Evolutionary conservation across 2,113 vertebrate species (phyloP), one percentile per base, ranked within the genome.

Genomic region (Struthio camelus): DNA sequence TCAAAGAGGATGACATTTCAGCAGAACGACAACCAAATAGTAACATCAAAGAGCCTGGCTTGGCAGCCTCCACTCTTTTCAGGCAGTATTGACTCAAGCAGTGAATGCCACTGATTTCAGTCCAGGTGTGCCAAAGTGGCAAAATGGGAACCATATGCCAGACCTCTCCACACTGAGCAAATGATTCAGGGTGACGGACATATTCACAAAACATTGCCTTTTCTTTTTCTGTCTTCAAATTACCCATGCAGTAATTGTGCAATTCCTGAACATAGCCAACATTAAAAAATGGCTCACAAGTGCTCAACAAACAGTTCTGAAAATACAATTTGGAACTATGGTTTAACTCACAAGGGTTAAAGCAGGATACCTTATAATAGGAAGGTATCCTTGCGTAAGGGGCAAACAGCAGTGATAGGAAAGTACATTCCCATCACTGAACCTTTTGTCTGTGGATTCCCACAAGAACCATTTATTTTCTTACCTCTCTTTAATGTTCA

Each of bases 1-100:
- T 94, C 85, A 93, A 89, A 96, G 82, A 78, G 50, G 54, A 54
- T 87, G 80, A 25, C 40, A 75, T 93, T 92, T 95, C 50, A 80
- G 42, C 46, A 88, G 83, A 93, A 77, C 51, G 59, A 38, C 1
- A 3, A 59, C 90, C 67, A 51, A 96, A 80, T 0, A 0, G 79
- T 56, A 78, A 86, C 72, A 93, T 91, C 82, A 95, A 94, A 95
- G 79, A 91, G 38, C 15, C 23, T 44, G 51, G 24, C 38, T 25
- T 94, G 89, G 89, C 87, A 95, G 79, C 59, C n/a, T 86, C 54
- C 32, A 5, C 42, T 87, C 54, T 87, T 83, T 70, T 87, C 36
- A 79, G 79, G 77, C 42, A 69, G 59, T 79, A 82, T 85, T 97
- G 81, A 87, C 81, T 95, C 59, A 75, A 51, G 36, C 30, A 1